phyloP scores from a whole-genome alignment of 2,888 invertebrate species.

The Tipula vernalis region DNA sequence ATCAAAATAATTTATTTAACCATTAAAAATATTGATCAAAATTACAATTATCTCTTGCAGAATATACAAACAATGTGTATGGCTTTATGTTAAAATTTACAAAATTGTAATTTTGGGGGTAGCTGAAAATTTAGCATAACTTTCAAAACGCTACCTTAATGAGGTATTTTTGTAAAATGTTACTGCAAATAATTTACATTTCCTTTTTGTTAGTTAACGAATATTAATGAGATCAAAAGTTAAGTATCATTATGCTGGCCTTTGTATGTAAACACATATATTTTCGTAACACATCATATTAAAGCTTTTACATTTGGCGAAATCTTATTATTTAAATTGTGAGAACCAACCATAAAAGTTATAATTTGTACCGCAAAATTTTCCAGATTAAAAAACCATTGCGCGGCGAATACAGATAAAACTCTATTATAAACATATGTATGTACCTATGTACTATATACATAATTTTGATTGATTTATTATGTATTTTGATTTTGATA shows the following conservation, averaged over 20 bases:
- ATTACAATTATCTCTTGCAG: too few species aligned
- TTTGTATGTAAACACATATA: not conserved
- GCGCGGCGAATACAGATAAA: not conserved
- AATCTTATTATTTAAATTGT: not conserved
- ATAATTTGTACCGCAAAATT: not conserved
- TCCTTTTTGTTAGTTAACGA: not conserved
- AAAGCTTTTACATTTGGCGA: not conserved
- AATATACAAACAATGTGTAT: too few species aligned
- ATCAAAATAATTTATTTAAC: not conserved
- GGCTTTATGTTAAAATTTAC: too few species aligned
- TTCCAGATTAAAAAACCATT: not conserved
- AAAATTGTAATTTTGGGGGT: too few species aligned
- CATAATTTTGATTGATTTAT: not conserved
- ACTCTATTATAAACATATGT: not conserved
- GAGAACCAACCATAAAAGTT: not conserved
- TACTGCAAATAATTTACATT: not conserved
- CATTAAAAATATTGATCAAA: not conserved
- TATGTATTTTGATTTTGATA: not conserved
- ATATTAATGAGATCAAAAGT: not conserved
- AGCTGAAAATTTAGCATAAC: too few species aligned
- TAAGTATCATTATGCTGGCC: not conserved
- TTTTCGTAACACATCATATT: not conserved
- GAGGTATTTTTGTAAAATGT: not conserved
- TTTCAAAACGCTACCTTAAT: not conserved
- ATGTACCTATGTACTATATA: not conserved